A percentile compares a stretch with the other conserved stretches of the same genome.
phyloP scores from a whole-genome alignment of 2,888 invertebrate species.

The Augochlorella aurata region DNA sequence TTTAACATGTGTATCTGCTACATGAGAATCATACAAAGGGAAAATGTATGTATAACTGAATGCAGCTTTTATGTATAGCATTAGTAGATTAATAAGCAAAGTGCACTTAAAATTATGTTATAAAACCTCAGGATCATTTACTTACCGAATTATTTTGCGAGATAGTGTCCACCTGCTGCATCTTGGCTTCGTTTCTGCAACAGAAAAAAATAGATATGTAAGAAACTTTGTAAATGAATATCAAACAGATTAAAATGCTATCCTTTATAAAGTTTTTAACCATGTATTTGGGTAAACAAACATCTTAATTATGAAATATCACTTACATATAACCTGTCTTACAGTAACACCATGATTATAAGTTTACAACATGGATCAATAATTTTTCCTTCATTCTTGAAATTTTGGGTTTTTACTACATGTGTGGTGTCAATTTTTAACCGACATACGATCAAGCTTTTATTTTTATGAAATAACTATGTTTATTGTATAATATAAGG shows the following conservation, averaged over 20 bases:
- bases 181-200: conserved; percentile 83
- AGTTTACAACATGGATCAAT: conserved; percentile 37
- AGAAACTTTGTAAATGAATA: conserved; percentile 29
- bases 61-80: conserved; percentile 54
- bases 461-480: conserved; percentile 52
- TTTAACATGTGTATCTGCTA: conserved; percentile 44
- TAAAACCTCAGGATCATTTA: conserved; percentile 48
- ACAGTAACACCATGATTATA: conserved; percentile 25
- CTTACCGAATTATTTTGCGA: conserved; percentile 85
- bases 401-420: conserved; percentile 36
- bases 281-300: conserved; percentile 32
- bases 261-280: conserved; percentile 29
- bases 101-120: conserved; percentile 43
- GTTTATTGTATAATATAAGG: conserved; percentile 62
- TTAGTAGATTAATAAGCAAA: conserved; percentile 68
- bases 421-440: conserved; percentile 44
- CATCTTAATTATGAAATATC: conserved; percentile 31
- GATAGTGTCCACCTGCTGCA: conserved; percentile 85
- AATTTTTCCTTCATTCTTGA: conserved; percentile 35
- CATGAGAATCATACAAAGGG: conserved; percentile 35
- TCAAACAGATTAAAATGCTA: conserved; percentile 13
- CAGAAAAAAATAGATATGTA: conserved; percentile 64
- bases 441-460: conserved; percentile 47
- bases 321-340: conserved; percentile 45
- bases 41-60: conserved; percentile 43